Percentiles rank a stretch among this genome's conserved stretches.
phyloP scores from a whole-genome alignment of 2,888 invertebrate species.

The Drosophila acutilabella region DNA sequence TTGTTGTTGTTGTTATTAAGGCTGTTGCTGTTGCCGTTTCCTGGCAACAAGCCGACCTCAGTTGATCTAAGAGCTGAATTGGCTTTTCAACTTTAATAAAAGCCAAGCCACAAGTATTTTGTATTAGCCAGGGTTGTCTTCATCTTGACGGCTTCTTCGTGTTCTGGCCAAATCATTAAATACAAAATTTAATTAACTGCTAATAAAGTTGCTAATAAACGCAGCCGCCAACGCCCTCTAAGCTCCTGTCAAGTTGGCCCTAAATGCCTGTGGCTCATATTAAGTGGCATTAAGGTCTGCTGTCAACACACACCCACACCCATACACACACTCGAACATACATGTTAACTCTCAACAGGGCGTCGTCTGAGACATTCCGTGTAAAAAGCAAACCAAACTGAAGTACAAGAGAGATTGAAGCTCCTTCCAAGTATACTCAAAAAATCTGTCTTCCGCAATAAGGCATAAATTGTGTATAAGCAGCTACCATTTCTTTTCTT shows the following conservation, averaged over 20 bases:
- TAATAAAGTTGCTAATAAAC: slow-evolving; percentile 77
- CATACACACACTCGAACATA: background rate
- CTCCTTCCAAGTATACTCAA: slow-evolving; percentile 13
- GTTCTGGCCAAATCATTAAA: slow-evolving; percentile 67
- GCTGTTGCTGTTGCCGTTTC: slow-evolving; percentile 5
- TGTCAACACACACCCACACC: slow-evolving; percentile 51
- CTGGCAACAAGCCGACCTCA: slow-evolving; percentile 38
- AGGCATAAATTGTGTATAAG: slow-evolving; percentile 56
- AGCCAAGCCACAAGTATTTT: slow-evolving; percentile 67
- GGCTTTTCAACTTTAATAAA: slow-evolving; percentile 52
- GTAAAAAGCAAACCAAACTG: background rate
- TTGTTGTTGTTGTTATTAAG: slow-evolving; percentile 8
- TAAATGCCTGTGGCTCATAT: slow-evolving; percentile 67
- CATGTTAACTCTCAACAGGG: background rate
- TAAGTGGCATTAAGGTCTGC: slow-evolving; percentile 73
- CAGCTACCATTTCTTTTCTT: slow-evolving; percentile 15
- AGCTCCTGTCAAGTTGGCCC: slow-evolving; percentile 64
- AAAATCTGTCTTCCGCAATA: slow-evolving; percentile 17
- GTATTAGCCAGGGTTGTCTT: slow-evolving; percentile 26
- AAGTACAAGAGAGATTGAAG: slow-evolving; percentile 4
- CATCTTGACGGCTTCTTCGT: slow-evolving; percentile 15
- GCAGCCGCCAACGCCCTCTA: slow-evolving; percentile 30
- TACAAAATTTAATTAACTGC: slow-evolving; percentile 78
- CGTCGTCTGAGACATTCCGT: slow-evolving; percentile 14
- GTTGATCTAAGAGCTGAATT: slow-evolving; percentile 5